Base-by-base conservation (phyloP, 2,888 invertebrate genomes). In the Poecilobothrus nobilitatus region DNA sequence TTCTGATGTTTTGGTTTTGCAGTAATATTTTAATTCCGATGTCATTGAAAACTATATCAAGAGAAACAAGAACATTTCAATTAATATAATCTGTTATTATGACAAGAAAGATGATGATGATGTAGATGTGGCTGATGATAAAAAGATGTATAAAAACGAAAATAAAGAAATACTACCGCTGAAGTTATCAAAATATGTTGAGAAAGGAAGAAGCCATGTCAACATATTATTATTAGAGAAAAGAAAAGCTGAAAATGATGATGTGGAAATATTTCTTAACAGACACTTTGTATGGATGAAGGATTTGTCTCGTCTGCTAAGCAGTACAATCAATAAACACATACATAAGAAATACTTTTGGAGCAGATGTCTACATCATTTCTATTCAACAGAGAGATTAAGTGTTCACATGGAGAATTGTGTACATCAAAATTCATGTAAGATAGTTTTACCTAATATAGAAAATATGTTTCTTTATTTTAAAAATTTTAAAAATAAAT, bases 1-100 rank as follows among this genome's bases (percentile, higher is more conserved):
- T 9, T 76, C 76, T 71, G 33, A 72, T 37, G 67, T 69, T 15
- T 76, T n/a, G n/a, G 76, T 68, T 76, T 76, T 71, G 75, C 71
- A 69, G 73, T 74, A 1, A 68, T 67, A 10, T 27, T 66, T 63
- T 33, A 33, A 12, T 76, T 66, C 75, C 75, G 0, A 67, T 75
- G 20, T 65, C 68, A 21, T 64, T 73, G 20, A 68, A 68, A 18
- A 67, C 73, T 22, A 72, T 77, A 27, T 75, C 63, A 74, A 41
- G 7, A 21, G 20, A 6, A 22, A 70, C 33, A 62, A 75, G 1
- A 72, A 71, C 20, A 41, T 74, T 20, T 71, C 72, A 67, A 69
- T 72, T 15, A 71, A 66, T 53, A 67, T 66, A 20, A 44, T 33
- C 10, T 66, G 66, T 27, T 33, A 41, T 61, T 18, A 12, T 12